These are phyloP conservation scores for Brachionus calyciflorus DNA, from an alignment of 1,140 invertebrate genomes.

Conservation along the genomic window DNA sequence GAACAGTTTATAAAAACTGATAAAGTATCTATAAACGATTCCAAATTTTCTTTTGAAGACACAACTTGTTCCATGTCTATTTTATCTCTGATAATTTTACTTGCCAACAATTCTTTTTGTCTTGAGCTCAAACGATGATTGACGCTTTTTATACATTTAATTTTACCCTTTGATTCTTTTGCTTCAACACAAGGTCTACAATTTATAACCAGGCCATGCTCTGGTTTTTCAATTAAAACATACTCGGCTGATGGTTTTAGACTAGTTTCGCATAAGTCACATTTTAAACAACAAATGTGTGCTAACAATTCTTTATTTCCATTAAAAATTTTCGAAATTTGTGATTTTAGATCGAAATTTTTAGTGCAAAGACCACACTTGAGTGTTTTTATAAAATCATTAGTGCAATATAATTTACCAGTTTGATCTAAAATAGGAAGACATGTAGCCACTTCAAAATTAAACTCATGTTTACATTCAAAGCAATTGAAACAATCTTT, in stretches of 20 bases:
- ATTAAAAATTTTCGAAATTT: neutral
- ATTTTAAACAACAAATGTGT: neutral
- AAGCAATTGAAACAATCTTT: conserved; percentile 11
- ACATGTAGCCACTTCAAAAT: neutral
- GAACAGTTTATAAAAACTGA: conserved; percentile 9
- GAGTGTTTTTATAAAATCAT: conserved; percentile 7
- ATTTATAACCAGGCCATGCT: neutral
- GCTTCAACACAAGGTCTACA: neutral
- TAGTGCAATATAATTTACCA: neutral
- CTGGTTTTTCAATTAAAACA: neutral
- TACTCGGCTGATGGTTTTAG: neutral
- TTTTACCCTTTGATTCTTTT: neutral
- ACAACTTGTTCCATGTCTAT: neutral
- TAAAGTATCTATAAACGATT: neutral
- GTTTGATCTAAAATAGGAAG: neutral
- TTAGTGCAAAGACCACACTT: neutral
- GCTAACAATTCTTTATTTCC: neutral
- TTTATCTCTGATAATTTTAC: neutral
- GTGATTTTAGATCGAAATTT: neutral
- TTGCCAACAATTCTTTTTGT: conserved; percentile 41
- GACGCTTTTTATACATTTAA: neutral
- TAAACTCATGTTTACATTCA: neutral
- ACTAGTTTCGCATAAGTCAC: neutral
- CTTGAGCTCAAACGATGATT: conserved; percentile 29
- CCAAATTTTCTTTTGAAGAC: neutral